phyloP scores from a whole-genome alignment of 2,113 vertebrate species.

The Ovibos moschatus region DNA sequence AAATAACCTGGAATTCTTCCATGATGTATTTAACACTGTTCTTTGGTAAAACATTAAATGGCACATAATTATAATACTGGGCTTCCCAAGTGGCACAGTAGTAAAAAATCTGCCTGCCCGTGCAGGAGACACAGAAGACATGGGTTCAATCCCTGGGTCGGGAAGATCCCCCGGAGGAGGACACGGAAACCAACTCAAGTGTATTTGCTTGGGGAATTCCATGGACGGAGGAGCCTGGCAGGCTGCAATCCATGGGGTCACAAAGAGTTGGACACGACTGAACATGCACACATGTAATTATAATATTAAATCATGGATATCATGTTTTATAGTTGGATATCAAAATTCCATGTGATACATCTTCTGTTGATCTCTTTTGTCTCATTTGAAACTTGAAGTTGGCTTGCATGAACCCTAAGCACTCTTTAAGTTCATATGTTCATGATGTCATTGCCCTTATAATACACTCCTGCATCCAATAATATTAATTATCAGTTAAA shows the following conservation, averaged over 20 bases:
- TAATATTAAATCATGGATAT: not conserved
- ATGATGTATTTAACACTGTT: not conserved
- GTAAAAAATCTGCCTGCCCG: not conserved
- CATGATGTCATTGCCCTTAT: not conserved
- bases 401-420: not conserved
- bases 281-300: not conserved
- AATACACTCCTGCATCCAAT: not conserved
- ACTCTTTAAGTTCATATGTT: not conserved
- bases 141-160: fast-evolving
- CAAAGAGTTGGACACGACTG: fast-evolving
- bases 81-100: not conserved
- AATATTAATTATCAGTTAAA: not conserved
- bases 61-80: not conserved
- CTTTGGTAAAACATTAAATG: not conserved
- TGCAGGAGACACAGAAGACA: not conserved
- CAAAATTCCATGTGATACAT: not conserved
- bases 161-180: not conserved
- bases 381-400: not conserved
- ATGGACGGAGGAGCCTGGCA: not conserved
- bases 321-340: not conserved
- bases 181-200: not conserved
- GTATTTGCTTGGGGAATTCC: not conserved
- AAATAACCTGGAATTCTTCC: not conserved
- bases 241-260: not conserved
- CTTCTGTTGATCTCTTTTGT: not conserved